Percentiles rank a stretch among this genome's conserved stretches.
Evolutionary conservation across 1,140 invertebrate genomes (phyloP).

Genomic region (Thaumatotibia leucotreta): DNA sequence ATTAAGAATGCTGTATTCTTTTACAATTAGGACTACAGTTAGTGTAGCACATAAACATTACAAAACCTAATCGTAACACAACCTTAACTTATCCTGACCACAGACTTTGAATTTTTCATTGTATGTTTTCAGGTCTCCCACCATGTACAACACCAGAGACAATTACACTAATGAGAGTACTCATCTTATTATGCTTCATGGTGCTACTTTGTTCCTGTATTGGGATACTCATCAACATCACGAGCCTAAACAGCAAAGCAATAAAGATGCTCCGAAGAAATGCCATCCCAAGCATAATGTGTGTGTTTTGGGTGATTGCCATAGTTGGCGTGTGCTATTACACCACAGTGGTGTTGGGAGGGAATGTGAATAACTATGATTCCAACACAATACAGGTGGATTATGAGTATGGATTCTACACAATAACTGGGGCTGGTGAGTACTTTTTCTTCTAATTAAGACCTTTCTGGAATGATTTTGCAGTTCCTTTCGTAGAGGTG

Average conservation of each 20-base stretch:
- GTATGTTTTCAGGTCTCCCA: conserved; percentile 69
- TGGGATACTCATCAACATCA: conserved; percentile 75
- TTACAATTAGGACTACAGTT: too few species aligned
- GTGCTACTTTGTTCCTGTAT: conserved; percentile 73
- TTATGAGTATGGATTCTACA: conserved; percentile 78
- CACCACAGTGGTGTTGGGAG: conserved; percentile 69
- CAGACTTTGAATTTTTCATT: too few species aligned
- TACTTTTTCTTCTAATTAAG: conserved; percentile 13
- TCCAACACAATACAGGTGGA: conserved; percentile 68
- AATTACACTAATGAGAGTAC: conserved; percentile 73
- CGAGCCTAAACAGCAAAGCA: conserved; percentile 68
- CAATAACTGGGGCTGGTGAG: conserved; percentile 76
- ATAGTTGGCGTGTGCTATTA: conserved; percentile 77
- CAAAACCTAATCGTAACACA: too few species aligned
- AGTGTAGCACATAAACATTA: too few species aligned
- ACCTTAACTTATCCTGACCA: too few species aligned
- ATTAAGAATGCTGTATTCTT: too few species aligned
- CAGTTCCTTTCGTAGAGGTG: too few species aligned
- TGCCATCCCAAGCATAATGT: conserved; percentile 74
- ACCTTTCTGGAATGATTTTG: too few species aligned
- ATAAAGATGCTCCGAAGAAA: conserved; percentile 73
- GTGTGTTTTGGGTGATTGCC: conserved; percentile 76
- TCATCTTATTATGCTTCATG: conserved; percentile 76
- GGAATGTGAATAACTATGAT: conserved; percentile 65
- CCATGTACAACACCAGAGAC: conserved; percentile 73